Evolutionary conservation across 2,888 invertebrate genomes (phyloP), one percentile per base, ranked within the genome.

Genomic region (Endotricha flammealis): DNA sequence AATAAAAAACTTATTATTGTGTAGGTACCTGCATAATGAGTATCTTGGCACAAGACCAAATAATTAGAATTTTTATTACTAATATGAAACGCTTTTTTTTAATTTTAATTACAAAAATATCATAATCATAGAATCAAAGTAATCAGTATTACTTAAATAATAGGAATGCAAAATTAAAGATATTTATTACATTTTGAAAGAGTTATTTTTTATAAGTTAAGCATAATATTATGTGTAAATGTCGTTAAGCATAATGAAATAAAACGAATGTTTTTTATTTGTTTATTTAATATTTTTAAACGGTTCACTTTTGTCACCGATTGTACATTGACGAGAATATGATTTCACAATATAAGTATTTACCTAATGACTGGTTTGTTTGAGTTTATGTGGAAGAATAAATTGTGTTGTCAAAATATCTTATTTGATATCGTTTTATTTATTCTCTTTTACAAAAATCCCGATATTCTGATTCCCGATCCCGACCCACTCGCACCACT

Each of bases 11-110:
- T 5, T 7, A 17, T 7, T 17, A 17, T 5, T 17, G 17, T 17
- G 7, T 7, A 17, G 4, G 17, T 17, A 17, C 23, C 8, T 30
- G 8, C 30, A 30, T 30, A 30, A 10, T 17, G 29, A 31, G 36
- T 30, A 38, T 28, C 16, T 29, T 44, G 41, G 39, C 29, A 27
- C 6, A 36, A 40, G 42, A 48, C 44, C 47, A 48, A 48, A 44
- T 44, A 47, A 40, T 35, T 42, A 43, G 17, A 38, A 12, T 44
- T 38, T 6, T 13, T 29, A 36, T 24, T 36, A 41, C 20, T 7
- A 2, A 2, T 11, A 8, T 8, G 7, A 27, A 27, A 27, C 1
- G 4, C 8, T 12, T 27, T 11, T 25, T 11, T 27, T 27, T 6
- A 4, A 6, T 27, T 12, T 1, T 20, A 20, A 8, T 20, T 4